Conservation (phyloP, 2,797 vertebrate genomes). For the Spinibarbus caldwelli region DNA sequence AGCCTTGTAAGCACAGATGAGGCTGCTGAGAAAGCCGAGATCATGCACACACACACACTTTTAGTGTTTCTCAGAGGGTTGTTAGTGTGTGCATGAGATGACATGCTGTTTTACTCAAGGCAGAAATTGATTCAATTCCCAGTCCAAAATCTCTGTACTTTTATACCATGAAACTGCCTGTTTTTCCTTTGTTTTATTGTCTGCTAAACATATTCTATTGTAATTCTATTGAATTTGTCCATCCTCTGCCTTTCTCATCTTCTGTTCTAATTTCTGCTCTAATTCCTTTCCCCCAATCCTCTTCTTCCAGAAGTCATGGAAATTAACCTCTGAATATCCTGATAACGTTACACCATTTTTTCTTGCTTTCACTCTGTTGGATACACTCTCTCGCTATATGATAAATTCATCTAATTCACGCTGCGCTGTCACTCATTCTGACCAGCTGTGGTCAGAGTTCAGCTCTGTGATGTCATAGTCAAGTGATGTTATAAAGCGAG, state of each 20-base stretch:
- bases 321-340: conserved; percentile 23
- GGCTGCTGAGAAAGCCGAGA: conserved; percentile 25
- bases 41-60: background rate
- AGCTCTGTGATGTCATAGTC: conserved; percentile 2
- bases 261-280: background rate
- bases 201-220: conserved; percentile 16
- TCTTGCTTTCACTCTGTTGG: background rate
- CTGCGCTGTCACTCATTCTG: conserved; percentile 4
- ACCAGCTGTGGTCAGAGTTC: background rate
- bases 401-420: background rate
- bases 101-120: conserved; percentile 6
- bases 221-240: background rate
- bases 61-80: background rate
- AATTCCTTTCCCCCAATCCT: background rate
- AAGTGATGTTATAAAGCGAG: background rate
- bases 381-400: background rate
- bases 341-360: background rate
- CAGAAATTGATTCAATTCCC: conserved; percentile 15
- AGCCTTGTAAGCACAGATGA: background rate
- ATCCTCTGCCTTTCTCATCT: background rate
- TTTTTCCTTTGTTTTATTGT: background rate
- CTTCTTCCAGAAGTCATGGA: conserved; percentile 14
- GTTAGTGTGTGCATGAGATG: background rate
- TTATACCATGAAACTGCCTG: too few species aligned
- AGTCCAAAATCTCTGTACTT: background rate